A percentile compares a stretch with the other conserved stretches of the same genome.
These are phyloP conservation scores for Nudaria mundana DNA, from an alignment of 2,888 invertebrate genomes.

Conservation along the genomic window DNA sequence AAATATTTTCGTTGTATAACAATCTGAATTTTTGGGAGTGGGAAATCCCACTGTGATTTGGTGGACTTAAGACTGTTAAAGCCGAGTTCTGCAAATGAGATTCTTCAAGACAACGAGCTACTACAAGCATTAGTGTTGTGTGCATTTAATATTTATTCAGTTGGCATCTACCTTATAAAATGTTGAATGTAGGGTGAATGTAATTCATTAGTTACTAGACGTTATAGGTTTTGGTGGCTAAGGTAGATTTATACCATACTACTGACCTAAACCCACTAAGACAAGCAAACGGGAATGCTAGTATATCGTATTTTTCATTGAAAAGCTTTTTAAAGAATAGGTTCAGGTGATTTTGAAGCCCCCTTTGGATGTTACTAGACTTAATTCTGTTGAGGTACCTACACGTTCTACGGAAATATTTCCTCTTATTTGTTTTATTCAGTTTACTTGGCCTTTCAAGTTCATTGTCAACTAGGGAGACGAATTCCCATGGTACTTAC, in stretches of 20 bases:
- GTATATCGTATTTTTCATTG: too few species aligned
- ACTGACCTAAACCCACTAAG: too few species aligned
- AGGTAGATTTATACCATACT: too few species aligned
- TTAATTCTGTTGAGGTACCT: constrained; percentile 8
- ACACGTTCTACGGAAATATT: constrained; percentile 18
- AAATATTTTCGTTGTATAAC: constrained; percentile 34
- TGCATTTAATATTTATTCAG: too few species aligned
- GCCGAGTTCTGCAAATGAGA: not conserved
- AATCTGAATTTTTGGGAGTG: constrained; percentile 13
- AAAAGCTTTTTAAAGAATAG: too few species aligned
- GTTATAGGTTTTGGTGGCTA: too few species aligned
- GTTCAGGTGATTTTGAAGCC: not conserved
- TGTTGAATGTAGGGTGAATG: too few species aligned
- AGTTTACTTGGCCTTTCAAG: constrained; percentile 32
- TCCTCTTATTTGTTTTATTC: constrained; percentile 14
- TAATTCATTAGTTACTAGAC: too few species aligned
- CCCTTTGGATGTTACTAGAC: not conserved
- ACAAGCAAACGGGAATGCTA: too few species aligned
- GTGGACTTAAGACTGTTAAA: not conserved
- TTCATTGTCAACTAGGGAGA: constrained; percentile 28
- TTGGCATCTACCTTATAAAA: too few species aligned
- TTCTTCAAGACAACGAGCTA: not conserved
- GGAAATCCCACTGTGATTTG: not conserved
- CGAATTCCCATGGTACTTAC: constrained; percentile 15
- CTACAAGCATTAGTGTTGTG: too few species aligned